Percentiles rank a stretch among this genome's conserved stretches.
Conservation (phyloP, 2,888 invertebrate genomes). For the Pterostichus niger region DNA sequence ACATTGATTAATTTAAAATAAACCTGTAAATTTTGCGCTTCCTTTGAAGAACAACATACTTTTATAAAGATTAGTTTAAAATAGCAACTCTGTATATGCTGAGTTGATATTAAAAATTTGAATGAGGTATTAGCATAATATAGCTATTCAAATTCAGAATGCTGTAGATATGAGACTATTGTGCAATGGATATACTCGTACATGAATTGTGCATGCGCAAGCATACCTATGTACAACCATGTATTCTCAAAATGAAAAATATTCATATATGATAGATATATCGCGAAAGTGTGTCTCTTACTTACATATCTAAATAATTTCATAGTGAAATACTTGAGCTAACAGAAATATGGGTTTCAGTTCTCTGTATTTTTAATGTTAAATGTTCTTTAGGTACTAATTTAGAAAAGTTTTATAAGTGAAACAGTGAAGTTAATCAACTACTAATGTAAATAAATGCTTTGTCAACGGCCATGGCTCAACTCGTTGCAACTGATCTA, state of each 20-base stretch:
- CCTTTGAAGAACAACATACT: background rate
- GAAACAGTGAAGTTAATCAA: no score
- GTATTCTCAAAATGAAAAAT: background rate
- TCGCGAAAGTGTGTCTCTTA: no score
- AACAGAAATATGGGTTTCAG: no score
- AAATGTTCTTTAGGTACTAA: no score
- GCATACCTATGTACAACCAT: background rate
- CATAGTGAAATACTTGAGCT: no score
- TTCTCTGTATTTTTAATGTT: no score
- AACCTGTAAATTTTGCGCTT: background rate
- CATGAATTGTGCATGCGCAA: constrained; percentile 10
- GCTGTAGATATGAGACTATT: constrained; percentile 7
- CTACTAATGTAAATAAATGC: no score
- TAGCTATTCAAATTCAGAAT: constrained; percentile 10
- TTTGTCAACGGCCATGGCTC: no score
- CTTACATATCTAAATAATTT: no score
- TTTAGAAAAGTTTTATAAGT: no score
- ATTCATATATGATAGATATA: background rate
- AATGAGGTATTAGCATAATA: constrained; percentile 15
- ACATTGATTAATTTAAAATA: constrained; percentile 27
- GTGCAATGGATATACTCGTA: constrained; percentile 19
- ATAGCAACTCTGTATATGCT: background rate
- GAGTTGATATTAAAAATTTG: constrained; percentile 15
- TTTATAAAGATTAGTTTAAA: background rate
- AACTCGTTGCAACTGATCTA: no score